A percentile compares a stretch with the other conserved stretches of the same genome.
Evolutionary conservation across 2,888 invertebrate species (phyloP).

Genomic region (Sesia bembeciformis): DNA sequence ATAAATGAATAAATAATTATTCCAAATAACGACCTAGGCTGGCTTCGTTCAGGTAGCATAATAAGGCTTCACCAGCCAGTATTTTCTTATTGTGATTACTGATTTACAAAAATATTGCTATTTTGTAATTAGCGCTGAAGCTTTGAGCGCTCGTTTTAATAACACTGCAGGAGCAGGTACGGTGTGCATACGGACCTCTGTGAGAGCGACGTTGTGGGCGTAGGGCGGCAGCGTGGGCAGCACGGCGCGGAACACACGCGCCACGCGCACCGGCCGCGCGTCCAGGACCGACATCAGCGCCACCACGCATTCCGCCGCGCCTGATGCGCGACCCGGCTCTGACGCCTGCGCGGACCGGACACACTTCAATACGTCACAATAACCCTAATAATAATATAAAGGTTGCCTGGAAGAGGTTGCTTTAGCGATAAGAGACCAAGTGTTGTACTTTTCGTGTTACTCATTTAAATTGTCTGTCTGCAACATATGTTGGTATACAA

Average conservation of each 20-base stretch:
- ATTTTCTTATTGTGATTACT: no score
- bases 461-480: no score
- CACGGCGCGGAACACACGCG: conserved; percentile 22
- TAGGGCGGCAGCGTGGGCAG: conserved; percentile 41
- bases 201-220: conserved; percentile 27
- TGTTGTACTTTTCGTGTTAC: no score
- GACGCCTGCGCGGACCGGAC: conserved; percentile 9
- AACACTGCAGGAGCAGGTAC: not conserved
- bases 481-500: no score
- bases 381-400: not conserved
- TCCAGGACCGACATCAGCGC: conserved; percentile 17
- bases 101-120: no score
- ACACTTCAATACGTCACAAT: no score
- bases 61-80: no score
- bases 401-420: not conserved
- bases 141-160: no score
- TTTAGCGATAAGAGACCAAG: not conserved
- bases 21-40: no score
- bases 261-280: conserved; percentile 27
- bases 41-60: no score
- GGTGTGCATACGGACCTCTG: conserved; percentile 26
- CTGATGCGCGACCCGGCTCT: conserved; percentile 13
- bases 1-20: no score
- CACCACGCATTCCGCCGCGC: conserved; percentile 39
- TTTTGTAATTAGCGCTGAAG: no score